Evolutionary conservation across 2,113 vertebrate genomes (phyloP).

Genomic region (Pteronura brasiliensis): DNA sequence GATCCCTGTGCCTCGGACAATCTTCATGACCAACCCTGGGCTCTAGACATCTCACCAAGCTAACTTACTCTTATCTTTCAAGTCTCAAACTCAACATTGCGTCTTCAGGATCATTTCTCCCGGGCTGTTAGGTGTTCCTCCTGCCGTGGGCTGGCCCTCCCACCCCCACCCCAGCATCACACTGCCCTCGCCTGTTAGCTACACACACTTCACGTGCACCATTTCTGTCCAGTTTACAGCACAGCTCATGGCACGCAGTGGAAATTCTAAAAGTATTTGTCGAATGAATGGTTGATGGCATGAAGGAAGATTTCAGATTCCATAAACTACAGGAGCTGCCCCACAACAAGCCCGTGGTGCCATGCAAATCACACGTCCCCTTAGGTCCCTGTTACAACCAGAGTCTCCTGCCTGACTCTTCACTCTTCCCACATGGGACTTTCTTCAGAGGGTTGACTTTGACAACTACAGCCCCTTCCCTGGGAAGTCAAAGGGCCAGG

Average conservation of each 20-base stretch:
- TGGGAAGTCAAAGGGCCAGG: neutral
- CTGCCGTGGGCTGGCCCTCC: accelerated
- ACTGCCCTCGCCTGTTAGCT: neutral
- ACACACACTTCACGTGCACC: neutral
- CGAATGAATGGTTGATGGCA: neutral
- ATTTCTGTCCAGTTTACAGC: neutral
- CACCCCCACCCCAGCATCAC: no score
- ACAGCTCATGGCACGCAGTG: neutral
- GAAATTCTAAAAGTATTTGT: neutral
- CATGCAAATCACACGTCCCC: neutral
- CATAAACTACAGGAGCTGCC: accelerated
- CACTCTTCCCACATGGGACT: neutral
- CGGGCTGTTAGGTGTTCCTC: no score
- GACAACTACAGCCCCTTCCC: neutral
- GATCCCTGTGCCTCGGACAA: neutral
- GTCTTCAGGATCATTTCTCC: neutral
- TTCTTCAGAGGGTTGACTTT: neutral
- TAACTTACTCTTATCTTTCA: neutral
- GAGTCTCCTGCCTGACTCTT: neutral
- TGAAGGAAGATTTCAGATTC: neutral
- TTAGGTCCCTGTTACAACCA: neutral
- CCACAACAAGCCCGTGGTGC: neutral
- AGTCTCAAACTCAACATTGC: neutral
- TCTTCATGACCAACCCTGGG: neutral
- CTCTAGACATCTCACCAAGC: neutral